These are phyloP conservation scores for Brotula barbata DNA, from an alignment of 2,797 vertebrate genomes.

Conservation along the genomic window DNA sequence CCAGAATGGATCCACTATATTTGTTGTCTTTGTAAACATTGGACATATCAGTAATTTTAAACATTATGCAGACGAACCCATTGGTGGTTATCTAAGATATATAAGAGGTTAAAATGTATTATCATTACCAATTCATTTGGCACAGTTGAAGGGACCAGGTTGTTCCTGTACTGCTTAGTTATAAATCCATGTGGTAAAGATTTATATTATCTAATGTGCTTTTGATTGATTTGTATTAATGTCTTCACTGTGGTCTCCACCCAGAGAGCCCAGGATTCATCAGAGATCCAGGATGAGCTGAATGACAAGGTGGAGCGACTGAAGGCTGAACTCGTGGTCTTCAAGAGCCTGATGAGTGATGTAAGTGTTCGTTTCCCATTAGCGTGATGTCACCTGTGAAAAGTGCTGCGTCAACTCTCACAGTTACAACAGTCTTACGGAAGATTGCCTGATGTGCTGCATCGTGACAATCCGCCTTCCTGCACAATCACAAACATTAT, in stretches of 20 bases:
- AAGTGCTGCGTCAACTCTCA: constrained; percentile 9
- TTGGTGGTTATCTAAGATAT: too few relatives aligned
- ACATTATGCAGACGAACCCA: too few relatives aligned
- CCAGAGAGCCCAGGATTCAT: constrained; percentile 87
- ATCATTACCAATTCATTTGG: too few relatives aligned
- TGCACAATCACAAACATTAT: constrained; percentile 3
- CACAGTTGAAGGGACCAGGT: too few relatives aligned
- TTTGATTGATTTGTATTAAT: background rate
- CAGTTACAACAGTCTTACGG: constrained; percentile 4
- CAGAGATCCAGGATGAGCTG: constrained; percentile 89
- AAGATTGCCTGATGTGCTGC: constrained; percentile 1
- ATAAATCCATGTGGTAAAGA: background rate
- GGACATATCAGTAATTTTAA: too few relatives aligned
- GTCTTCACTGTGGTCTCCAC: constrained; percentile 28
- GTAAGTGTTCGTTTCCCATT: constrained; percentile 80
- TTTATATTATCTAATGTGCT: background rate
- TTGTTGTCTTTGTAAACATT: too few relatives aligned
- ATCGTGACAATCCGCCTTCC: constrained; percentile 15
- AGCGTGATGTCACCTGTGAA: constrained; percentile 14
- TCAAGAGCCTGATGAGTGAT: constrained; percentile 97
- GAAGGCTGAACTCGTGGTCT: constrained; percentile 95
- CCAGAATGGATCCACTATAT: too few relatives aligned
- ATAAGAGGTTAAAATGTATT: too few relatives aligned
- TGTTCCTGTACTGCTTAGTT: background rate
- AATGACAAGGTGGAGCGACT: constrained; percentile 92